phyloP scores from a whole-genome alignment of 2,888 invertebrate species.

The Chaetoderma sp. region DNA sequence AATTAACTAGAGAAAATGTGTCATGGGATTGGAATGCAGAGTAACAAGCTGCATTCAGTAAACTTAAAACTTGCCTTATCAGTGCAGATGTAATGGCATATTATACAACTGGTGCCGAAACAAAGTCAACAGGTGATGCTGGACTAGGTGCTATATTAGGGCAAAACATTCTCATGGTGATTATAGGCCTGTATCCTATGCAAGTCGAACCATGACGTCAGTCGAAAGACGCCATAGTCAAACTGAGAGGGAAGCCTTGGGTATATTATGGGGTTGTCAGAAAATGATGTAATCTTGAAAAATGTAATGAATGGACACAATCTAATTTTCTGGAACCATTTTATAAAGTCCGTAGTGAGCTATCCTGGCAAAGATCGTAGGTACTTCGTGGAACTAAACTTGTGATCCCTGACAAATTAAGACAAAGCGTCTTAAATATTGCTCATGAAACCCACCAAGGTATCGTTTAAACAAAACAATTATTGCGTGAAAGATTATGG shows the following conservation, averaged over 20 bases:
- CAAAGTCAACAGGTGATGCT: too few relatives aligned
- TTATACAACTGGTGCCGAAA: background rate
- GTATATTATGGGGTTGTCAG: constrained; percentile 18
- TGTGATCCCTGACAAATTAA: constrained; percentile 3
- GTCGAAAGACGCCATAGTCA: background rate
- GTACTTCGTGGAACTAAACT: constrained; percentile 11
- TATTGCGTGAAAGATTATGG: constrained; percentile 1
- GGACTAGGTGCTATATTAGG: background rate
- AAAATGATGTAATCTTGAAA: background rate
- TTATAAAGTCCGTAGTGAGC: constrained; percentile 4
- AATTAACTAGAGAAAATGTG: background rate
- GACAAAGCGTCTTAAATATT: background rate
- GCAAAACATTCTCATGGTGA: background rate
- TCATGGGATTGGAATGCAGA: background rate
- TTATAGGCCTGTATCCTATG: background rate
- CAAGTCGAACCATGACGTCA: background rate
- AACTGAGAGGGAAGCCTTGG: constrained; percentile 18
- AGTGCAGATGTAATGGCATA: background rate
- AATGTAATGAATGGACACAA: background rate
- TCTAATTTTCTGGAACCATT: background rate
- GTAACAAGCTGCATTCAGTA: background rate
- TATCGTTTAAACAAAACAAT: constrained; percentile 5
- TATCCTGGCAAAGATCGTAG: background rate
- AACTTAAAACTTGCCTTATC: background rate
- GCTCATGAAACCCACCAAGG: constrained; percentile 27